These are phyloP conservation scores for Baccha elongata DNA, from an alignment of 2,888 invertebrate genomes.

Conservation along the genomic window DNA sequence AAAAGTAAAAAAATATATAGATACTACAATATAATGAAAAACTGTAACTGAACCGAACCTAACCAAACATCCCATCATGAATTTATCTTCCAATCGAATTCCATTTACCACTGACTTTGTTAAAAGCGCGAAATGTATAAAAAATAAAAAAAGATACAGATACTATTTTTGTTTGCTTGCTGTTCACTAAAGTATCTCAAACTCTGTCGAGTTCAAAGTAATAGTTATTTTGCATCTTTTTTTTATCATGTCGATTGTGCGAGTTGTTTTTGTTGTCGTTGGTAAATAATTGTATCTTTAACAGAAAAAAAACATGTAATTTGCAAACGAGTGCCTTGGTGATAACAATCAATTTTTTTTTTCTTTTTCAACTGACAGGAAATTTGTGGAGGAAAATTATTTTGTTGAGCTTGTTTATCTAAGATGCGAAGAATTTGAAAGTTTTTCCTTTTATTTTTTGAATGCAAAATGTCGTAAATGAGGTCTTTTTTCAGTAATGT, in stretches of 20 bases:
- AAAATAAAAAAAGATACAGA: conserved; percentile 5
- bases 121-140: conserved; percentile 26
- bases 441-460: conserved; percentile 9
- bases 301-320: conserved; percentile 51
- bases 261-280: conserved; percentile 25
- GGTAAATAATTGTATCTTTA: conserved; percentile 30
- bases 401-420: conserved; percentile 1
- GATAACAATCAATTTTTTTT: conserved; percentile 65
- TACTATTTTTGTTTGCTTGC: conserved; percentile 14
- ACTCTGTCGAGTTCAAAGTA: conserved; percentile 18
- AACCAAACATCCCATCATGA: conserved; percentile 31
- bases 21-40: conserved; percentile 24
- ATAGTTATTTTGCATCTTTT: conserved; percentile 39
- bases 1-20: neutral
- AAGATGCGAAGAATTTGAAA: conserved; percentile 12
- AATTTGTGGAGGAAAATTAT: conserved; percentile 31
- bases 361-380: conserved; percentile 32
- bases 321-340: conserved; percentile 54
- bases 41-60: conserved; percentile 51
- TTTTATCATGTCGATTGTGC: conserved; percentile 33
- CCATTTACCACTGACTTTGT: conserved; percentile 49
- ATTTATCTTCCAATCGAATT: conserved; percentile 67
- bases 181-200: conserved; percentile 26
- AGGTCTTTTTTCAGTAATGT: conserved; percentile 10
- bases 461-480: conserved; percentile 11